phyloP scores from a whole-genome alignment of 2,797 vertebrate genomes.

The Enoplosus armatus region DNA sequence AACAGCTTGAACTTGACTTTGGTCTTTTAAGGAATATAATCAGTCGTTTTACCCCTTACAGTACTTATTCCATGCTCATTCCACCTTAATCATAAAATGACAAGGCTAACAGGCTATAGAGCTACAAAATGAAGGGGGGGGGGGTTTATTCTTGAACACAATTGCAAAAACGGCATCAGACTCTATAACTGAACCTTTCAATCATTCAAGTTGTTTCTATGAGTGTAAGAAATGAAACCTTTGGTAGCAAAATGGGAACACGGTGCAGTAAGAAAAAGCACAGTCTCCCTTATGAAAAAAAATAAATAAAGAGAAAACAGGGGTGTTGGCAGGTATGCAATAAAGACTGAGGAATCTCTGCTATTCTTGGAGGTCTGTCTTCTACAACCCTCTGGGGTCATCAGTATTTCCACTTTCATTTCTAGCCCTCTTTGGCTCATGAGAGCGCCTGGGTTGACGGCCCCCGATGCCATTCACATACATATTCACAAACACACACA shows the following conservation, averaged over 20 bases:
- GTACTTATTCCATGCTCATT: background rate
- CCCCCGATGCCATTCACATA: constrained; percentile 19
- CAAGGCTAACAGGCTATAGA: background rate
- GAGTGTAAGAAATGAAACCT: constrained; percentile 12
- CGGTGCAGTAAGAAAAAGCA: constrained; percentile 1
- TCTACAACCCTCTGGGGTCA: constrained; percentile 60
- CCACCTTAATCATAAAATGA: background rate
- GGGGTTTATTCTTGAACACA: constrained; percentile 7
- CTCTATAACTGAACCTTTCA: background rate
- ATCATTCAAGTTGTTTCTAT: constrained; percentile 9
- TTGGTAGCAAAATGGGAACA: constrained; percentile 21
- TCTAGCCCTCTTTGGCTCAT: constrained; percentile 34
- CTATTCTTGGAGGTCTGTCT: constrained; percentile 67
- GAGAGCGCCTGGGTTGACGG: constrained; percentile 38
- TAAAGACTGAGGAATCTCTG: constrained; percentile 61
- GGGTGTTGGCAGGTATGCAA: constrained; percentile 60
- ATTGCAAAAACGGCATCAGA: constrained; percentile 7
- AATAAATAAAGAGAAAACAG: constrained; percentile 23
- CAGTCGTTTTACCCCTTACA: background rate
- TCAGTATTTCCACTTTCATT: constrained; percentile 66
- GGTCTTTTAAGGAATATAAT: constrained; percentile 1
- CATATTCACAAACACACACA: constrained; percentile 1
- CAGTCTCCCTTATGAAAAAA: constrained; percentile 15
- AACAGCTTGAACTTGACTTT: background rate
- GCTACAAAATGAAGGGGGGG: background rate